phyloP scores from a whole-genome alignment of 2,797 vertebrate species.

The Syngnathus rostellatus region DNA sequence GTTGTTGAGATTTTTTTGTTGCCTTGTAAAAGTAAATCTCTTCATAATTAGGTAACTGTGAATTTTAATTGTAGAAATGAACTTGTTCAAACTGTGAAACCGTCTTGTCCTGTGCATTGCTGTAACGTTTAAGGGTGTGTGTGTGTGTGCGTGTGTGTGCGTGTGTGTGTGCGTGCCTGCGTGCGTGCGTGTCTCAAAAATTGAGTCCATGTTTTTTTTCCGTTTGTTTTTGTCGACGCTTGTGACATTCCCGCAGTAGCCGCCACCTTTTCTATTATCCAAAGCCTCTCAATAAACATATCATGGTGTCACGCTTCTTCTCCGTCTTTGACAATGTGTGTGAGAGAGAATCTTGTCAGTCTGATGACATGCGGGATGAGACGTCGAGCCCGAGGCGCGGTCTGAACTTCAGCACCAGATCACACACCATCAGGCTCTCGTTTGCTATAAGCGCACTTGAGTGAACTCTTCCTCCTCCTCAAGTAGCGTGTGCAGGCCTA shows the following conservation, averaged over 20 bases:
- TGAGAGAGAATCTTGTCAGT: conserved; percentile 30
- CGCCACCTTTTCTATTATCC: conserved; percentile 68
- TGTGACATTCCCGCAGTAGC: conserved; percentile 64
- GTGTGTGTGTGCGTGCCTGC: conserved; percentile 2
- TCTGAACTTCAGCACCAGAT: conserved; percentile 45
- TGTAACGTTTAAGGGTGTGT: conserved; percentile 33
- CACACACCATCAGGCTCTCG: conserved; percentile 4
- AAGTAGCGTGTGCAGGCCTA: neutral
- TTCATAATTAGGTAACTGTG: conserved; percentile 53
- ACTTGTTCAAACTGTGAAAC: conserved; percentile 60
- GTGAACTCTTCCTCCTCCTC: conserved; percentile 2
- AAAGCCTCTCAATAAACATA: conserved; percentile 74
- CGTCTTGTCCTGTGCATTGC: conserved; percentile 60
- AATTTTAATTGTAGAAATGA: conserved; percentile 50
- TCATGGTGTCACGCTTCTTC: conserved; percentile 61
- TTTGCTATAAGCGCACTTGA: neutral
- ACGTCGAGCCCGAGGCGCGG: conserved; percentile 33
- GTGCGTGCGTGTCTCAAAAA: conserved; percentile 32
- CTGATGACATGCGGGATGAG: conserved; percentile 32
- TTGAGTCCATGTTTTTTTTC: conserved; percentile 32
- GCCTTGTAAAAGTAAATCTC: conserved; percentile 54
- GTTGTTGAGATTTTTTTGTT: conserved; percentile 58
- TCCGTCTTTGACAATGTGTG: conserved; percentile 29
- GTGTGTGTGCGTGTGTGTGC: conserved; percentile 7
- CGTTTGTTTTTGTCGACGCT: conserved; percentile 55